Evolutionary conservation across 2,888 invertebrate genomes (phyloP), one percentile per base, ranked within the genome.

Genomic region (Neocrepidodera transversa): DNA sequence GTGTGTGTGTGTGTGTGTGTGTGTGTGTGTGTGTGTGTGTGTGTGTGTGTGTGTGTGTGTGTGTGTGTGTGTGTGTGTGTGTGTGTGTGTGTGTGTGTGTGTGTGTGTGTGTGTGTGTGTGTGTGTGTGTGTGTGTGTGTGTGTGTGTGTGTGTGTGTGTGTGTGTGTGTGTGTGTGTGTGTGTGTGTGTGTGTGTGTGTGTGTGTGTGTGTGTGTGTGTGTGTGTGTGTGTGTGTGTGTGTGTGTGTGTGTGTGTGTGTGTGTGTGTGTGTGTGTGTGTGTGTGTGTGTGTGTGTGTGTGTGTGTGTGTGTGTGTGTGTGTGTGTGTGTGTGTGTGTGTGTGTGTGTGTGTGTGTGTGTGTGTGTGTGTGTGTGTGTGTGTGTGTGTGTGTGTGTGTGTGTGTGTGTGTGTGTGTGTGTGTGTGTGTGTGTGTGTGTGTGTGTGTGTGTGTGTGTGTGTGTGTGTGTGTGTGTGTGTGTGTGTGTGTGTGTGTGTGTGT

Each of bases 171-270:
- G 23, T 23, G 23, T 23, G 23, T 23, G 23, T 23, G 23, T 23
- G 23, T 23, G 23, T 23, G 23, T 23, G 23, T 23, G 23, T 23
- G 23, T 23, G 23, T 23, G 23, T 23, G 23, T 23, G 23, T 23
- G 23, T 23, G 23, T 23, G 23, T 23, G 23, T 23, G 23, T 23
- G 23, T 23, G 23, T 23, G 23, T 23, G 23, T 23, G 23, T 23
- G 23, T 23, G 23, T 23, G 23, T 23, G 30, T 30, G 30, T 30
- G 30, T 30, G 30, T 30, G 30, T 30, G 30, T 30, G 30, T 30
- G 30, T 30, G 30, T 30, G 30, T 30, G 30, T 30, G 30, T 30
- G 30, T 30, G 30, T 30, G 30, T 30, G 30, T 30, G 30, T 30
- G 30, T 30, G 30, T 30, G 30, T 30, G 30, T 30, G 30, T 30